These are phyloP conservation scores for Metaphire vulgaris DNA, from an alignment of 1,140 invertebrate genomes.

Conservation along the genomic window DNA sequence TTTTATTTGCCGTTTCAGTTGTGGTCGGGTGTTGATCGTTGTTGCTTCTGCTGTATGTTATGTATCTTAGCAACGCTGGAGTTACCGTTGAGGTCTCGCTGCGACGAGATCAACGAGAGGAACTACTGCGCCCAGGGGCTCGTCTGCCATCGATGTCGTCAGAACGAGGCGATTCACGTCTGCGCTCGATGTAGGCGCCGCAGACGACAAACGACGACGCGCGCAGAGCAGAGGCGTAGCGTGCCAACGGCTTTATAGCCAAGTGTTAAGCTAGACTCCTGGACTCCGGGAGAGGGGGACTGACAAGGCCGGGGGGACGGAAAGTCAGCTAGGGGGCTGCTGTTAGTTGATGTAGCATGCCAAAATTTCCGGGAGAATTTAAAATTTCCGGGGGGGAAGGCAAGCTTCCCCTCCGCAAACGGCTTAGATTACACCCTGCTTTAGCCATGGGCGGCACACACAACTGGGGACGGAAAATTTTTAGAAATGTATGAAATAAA, in stretches of 20 bases:
- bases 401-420: too few species aligned
- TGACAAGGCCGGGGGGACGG: neutral
- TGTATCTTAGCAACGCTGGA: slow-evolving; percentile 19
- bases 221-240: neutral
- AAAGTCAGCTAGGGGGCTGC: neutral
- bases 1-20: too few species aligned
- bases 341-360: neutral
- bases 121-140: slow-evolving; percentile 23
- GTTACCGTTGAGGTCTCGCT: slow-evolving; percentile 13
- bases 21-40: too few species aligned
- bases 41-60: too few species aligned
- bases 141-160: slow-evolving; percentile 21
- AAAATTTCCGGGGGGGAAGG: neutral
- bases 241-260: neutral
- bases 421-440: too few species aligned
- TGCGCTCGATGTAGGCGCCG: slow-evolving; percentile 7
- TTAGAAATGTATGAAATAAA: too few species aligned
- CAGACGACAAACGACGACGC: neutral
- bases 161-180: neutral
- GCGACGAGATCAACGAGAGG: slow-evolving; percentile 27
- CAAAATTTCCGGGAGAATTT: neutral
- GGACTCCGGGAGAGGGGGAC: neutral
- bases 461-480: too few species aligned
- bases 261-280: neutral
- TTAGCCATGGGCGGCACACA: too few species aligned